phyloP scores from a whole-genome alignment of 2,113 vertebrate genomes.

The Micromys minutus region DNA sequence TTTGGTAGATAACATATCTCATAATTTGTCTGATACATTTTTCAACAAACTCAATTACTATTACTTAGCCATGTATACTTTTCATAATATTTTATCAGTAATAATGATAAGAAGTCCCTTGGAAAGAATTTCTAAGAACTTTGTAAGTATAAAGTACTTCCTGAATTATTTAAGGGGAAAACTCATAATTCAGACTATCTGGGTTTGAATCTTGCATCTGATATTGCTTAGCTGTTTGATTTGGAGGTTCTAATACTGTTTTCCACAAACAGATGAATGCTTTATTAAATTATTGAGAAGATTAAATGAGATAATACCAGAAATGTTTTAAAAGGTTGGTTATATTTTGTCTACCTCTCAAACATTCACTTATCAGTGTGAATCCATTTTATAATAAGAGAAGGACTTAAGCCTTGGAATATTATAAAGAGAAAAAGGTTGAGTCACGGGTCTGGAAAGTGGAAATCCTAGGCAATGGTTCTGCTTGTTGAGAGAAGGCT shows the following conservation, averaged over 20 bases:
- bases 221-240: background rate
- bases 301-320: slow-evolving; percentile 1
- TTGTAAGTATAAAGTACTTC: background rate
- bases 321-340: background rate
- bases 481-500: background rate
- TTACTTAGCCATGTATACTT: background rate
- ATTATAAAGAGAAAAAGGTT: background rate
- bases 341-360: background rate
- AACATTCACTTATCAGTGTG: background rate
- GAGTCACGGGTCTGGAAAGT: background rate
- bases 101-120: background rate
- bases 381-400: background rate
- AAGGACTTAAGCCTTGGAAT: background rate
- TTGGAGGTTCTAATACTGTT: background rate
- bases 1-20: background rate
- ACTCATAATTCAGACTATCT: background rate
- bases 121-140: background rate
- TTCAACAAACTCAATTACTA: background rate
- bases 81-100: background rate
- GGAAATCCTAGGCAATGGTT: background rate
- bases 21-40: slow-evolving; percentile 23
- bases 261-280: background rate
- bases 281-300: background rate
- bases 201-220: background rate
- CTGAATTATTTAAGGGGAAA: background rate